Base-by-base conservation (phyloP, 1,140 invertebrate genomes). In the Drosophila pseudoananassae region DNA sequence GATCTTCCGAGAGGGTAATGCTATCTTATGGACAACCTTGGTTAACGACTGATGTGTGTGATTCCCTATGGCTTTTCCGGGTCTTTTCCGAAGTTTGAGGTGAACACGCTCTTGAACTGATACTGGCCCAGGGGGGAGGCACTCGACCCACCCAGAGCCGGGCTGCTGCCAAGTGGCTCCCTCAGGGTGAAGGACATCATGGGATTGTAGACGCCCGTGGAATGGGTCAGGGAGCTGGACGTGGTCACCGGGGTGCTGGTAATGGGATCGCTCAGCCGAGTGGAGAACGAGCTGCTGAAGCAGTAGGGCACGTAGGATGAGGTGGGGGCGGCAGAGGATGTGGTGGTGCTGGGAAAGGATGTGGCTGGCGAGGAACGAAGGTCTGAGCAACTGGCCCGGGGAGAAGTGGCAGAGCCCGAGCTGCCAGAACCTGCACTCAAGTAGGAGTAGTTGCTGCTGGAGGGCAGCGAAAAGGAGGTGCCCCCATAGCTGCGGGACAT, bases 101-200 rank as follows among this genome's bases (percentile, higher is more conserved):
- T 63, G 3, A 75, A 82, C 14, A 38, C 47, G 25, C 64, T 63
- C 49, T 82, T 85, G 12, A 56, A 82, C 50, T 78, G 74, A 76
- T 75, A 81, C 25, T 79, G 82, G 47, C 66, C 61, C 61, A 75
- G 54, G 0, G 61, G 29, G 7, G 51, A 40, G 33, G 50, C 63
- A 50, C 47, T 55, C 20, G 46, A 51, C 29, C 45, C 64, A 36
- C 46, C 53, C 17, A 59, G 40, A 33, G 33, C 33, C 4, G 52
- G 14, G 56, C n/a, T 47, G 50, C 51, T 38, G 38, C 52, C 36
- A 8, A 65, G 12, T 1, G 83, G 83, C 20, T 88, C 84, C 27
- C 83, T 57, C 45, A 88, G 58, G 12, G 83, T 88, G 36, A 88
- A 88, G 12, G 83, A 74, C 83, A 88, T 88, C 79, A 88, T 89